Percentiles rank a stretch among this genome's conserved stretches.
phyloP scores from a whole-genome alignment of 2,888 invertebrate genomes.

The Drosophila testacea region DNA sequence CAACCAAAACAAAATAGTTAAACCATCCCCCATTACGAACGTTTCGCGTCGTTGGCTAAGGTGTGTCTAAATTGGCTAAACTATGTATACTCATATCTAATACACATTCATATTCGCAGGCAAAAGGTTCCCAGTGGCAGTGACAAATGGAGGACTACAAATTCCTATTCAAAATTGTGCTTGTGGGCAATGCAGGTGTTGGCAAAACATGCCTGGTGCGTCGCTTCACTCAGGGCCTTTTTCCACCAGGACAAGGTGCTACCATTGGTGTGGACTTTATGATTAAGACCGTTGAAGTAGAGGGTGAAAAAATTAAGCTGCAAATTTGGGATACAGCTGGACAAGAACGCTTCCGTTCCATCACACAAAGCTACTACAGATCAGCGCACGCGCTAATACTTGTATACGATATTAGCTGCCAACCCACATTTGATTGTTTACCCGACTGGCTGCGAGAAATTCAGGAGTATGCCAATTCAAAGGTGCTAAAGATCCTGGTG shows the following conservation, averaged over 20 bases:
- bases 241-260: conserved; percentile 99
- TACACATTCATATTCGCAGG: conserved; percentile 4
- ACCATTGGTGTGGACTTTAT: conserved; percentile 99
- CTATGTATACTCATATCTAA: conserved; percentile 33
- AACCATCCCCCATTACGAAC: conserved; percentile 47
- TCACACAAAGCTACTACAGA: conserved; percentile 98
- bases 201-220: conserved; percentile 99
- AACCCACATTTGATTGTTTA: conserved; percentile 98
- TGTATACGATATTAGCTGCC: conserved; percentile 98
- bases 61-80: conserved; percentile 56
- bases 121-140: conserved; percentile 1
- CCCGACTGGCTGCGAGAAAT: conserved; percentile 99
- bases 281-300: conserved; percentile 99
- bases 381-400: conserved; percentile 98
- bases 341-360: conserved; percentile 97
- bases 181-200: conserved; percentile 99
- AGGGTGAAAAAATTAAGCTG: conserved; percentile 97
- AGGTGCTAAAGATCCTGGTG: conserved; percentile 87
- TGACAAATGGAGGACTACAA: conserved; percentile 97
- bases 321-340: conserved; percentile 99
- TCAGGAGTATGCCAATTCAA: conserved; percentile 98
- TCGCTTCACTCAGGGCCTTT: conserved; percentile 98
- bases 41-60: conserved; percentile 76
- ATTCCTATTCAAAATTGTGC: conserved; percentile 99
- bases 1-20: conserved; percentile 21